Percentiles rank a stretch among this genome's conserved stretches.
Conservation (phyloP, 2,888 invertebrate species). For the Drosophila picticornis region DNA sequence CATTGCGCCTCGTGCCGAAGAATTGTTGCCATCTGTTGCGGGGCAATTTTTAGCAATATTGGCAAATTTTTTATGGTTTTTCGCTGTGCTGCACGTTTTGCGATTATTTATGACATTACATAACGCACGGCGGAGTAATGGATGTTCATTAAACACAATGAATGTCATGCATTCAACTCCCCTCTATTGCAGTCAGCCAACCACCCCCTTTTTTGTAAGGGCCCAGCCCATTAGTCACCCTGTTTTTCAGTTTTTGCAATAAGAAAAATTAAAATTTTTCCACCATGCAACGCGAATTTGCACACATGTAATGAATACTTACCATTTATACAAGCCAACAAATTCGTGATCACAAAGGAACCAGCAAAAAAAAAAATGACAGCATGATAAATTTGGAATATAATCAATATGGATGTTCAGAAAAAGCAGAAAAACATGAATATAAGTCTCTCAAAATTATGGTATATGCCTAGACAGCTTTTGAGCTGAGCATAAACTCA, state of each 20-base stretch:
- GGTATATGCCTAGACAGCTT: background rate
- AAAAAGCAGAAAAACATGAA: background rate
- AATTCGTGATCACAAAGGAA: slow-evolving; percentile 34
- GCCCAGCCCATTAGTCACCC: slow-evolving; percentile 56
- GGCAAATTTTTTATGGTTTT: slow-evolving; percentile 80
- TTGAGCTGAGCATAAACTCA: background rate
- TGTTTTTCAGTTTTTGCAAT: slow-evolving; percentile 62
- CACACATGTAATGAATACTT: slow-evolving; percentile 80
- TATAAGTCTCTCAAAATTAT: too few relatives aligned
- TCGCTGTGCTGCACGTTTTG: slow-evolving; percentile 67
- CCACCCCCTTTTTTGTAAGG: slow-evolving; percentile 58
- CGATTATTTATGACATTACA: slow-evolving; percentile 77
- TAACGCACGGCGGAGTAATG: slow-evolving; percentile 72
- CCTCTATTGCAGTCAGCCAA: slow-evolving; percentile 49
- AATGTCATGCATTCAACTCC: slow-evolving; percentile 69
- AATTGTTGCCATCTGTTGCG: slow-evolving; percentile 78
- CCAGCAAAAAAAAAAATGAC: slow-evolving; percentile 17
- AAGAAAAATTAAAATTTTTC: slow-evolving; percentile 70
- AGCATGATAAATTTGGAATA: slow-evolving; percentile 23
- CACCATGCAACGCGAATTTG: slow-evolving; percentile 52
- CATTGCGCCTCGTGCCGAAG: slow-evolving; percentile 43
- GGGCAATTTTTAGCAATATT: slow-evolving; percentile 75
- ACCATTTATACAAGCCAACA: slow-evolving; percentile 42
- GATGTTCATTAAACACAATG: slow-evolving; percentile 81
- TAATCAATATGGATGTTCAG: slow-evolving; percentile 7